Evolutionary conservation across 2,888 invertebrate genomes (phyloP).

Genomic region (Oxystoma pomonae): DNA sequence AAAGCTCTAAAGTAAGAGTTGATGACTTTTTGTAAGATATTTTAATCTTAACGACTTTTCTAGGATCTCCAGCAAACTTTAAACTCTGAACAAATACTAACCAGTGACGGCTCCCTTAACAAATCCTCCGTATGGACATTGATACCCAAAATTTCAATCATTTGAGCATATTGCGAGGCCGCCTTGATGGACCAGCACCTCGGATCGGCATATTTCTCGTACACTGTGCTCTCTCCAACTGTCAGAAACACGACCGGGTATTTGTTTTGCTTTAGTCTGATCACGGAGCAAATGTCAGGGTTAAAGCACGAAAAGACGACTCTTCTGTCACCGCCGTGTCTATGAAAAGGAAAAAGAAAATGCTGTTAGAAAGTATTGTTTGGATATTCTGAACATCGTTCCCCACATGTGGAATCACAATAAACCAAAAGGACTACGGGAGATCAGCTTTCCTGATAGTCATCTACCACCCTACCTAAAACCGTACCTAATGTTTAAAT

Average conservation of each 20-base stretch:
- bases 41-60: too few species aligned
- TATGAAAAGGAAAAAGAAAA: too few species aligned
- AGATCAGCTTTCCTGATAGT: too few species aligned
- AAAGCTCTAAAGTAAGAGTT: too few species aligned
- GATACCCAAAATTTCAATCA: constrained; percentile 81
- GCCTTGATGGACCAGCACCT: constrained; percentile 76
- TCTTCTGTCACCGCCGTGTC: constrained; percentile 69
- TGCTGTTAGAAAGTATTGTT: too few species aligned
- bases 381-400: too few species aligned
- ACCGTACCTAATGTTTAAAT: too few species aligned
- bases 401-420: too few species aligned
- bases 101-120: constrained; percentile 76
- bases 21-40: too few species aligned
- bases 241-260: constrained; percentile 96
- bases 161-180: constrained; percentile 78
- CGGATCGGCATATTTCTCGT: constrained; percentile 80
- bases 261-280: constrained; percentile 87
- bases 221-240: constrained; percentile 56
- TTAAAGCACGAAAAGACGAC: constrained; percentile 95
- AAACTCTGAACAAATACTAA: constrained; percentile 46
- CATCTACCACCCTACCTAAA: too few species aligned
- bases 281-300: constrained; percentile 92
- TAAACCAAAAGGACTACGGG: too few species aligned
- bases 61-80: too few species aligned
- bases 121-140: constrained; percentile 92